Evolutionary conservation across 2,113 vertebrate genomes (phyloP), one percentile per base, ranked within the genome.

Genomic region (Tyrannus savana): DNA sequence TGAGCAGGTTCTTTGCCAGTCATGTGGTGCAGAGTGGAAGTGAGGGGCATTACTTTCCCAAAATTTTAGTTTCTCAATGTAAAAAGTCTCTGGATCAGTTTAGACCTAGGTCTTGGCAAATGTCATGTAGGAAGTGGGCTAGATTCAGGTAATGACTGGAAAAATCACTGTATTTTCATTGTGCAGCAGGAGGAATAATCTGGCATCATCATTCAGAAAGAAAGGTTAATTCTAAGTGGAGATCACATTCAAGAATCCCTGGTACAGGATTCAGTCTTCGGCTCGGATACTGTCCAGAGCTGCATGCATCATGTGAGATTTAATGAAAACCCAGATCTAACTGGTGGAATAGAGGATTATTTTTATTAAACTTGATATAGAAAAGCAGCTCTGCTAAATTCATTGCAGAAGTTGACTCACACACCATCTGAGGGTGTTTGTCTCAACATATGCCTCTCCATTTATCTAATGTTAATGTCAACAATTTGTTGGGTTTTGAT

Each of bases 351-450:
- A 0, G 2, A 84, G 25, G 58, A 67, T 86, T 66, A 30, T 74
- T 90, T 96, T 95, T 88, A 95, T 95, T 95, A 88, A 92, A 75
- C 69, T 86, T 50, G 53, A 42, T 84, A 58, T 9, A 78, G 78
- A 52, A 78, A 91, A 84, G 87, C 52, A 75, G 28, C 56, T 93
- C 6, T 2, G 25, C 66, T 93, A 63, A 95, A 90, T 73, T 53
- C 58, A 15, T 71, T 90, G 79, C 68, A 88, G 64, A 72, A 90
- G 55, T 92, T 83, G 86, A 92, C 82, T 96, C 89, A 60, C 89
- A 49, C 79, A 75, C 95, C 87, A 90, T 96, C 86, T 92, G 95
- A 96, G 96, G 44, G 76, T 86, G 93, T 91, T 95, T 96, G 89
- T 91, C 72, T 96, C 93, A 93, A 96, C 92, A 95, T 92, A 89